phyloP scores from a whole-genome alignment of 2,888 invertebrate species.

The Gnatocerus cornutus region DNA sequence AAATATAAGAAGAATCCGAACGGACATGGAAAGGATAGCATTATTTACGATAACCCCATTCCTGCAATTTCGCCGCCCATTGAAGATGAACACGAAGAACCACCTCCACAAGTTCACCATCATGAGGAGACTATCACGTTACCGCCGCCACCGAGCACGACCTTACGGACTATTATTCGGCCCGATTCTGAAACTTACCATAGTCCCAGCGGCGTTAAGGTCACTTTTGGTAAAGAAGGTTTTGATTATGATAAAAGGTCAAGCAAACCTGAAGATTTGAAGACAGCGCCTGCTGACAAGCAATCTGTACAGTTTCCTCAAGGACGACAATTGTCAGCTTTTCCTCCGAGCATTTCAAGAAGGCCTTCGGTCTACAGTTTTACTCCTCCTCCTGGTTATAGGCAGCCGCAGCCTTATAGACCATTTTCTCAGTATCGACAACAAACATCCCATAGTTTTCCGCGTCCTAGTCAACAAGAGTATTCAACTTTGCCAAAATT shows the following conservation, averaged over 20 bases:
- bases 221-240: conserved; percentile 85
- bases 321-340: conserved; percentile 63
- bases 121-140: conserved; percentile 51
- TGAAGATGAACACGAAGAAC: conserved; percentile 71
- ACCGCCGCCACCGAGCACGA: conserved; percentile 81
- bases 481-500: conserved; percentile 54
- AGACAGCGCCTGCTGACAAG: conserved; percentile 42
- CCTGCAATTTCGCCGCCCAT: conserved; percentile 84
- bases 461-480: conserved; percentile 50
- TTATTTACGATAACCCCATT: conserved; percentile 86
- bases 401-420: conserved; percentile 74
- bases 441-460: conserved; percentile 38
- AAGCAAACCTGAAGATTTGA: conserved; percentile 70
- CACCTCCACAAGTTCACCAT: conserved; percentile 71
- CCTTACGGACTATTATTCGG: conserved; percentile 87
- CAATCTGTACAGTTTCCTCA: conserved; percentile 56
- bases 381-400: conserved; percentile 42
- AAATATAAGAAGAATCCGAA: conserved; percentile 90
- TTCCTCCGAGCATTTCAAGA: conserved; percentile 51
- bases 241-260: conserved; percentile 71
- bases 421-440: conserved; percentile 69
- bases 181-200: conserved; percentile 91
- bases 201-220: conserved; percentile 85
- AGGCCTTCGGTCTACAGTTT: conserved; percentile 50
- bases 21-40: conserved; percentile 80